phyloP scores from a whole-genome alignment of 2,888 invertebrate genomes.

The Zygaena filipendulae region DNA sequence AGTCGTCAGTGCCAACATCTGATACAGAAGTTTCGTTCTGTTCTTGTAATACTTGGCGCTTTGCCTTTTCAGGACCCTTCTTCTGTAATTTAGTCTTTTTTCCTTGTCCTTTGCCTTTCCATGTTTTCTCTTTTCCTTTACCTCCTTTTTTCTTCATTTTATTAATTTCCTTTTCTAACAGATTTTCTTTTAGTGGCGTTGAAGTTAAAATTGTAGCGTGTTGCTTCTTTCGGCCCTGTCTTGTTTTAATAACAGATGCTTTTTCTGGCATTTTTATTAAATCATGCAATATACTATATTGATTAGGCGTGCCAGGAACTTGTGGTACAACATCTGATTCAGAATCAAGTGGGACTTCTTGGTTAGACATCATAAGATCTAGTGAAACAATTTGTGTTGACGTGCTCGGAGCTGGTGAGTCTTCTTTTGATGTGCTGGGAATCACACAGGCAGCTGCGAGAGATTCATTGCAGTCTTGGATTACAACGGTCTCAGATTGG shows the following conservation, averaged over 20 bases:
- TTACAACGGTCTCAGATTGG: slow-evolving; percentile 10
- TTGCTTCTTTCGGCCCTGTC: slow-evolving; percentile 22
- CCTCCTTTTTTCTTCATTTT: slow-evolving; percentile 15
- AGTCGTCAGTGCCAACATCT: slow-evolving; percentile 14
- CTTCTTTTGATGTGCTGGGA: slow-evolving; percentile 22
- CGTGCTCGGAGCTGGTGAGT: slow-evolving; percentile 16
- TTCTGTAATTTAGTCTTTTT: slow-evolving; percentile 18
- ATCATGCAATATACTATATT: slow-evolving; percentile 16
- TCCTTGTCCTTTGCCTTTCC: slow-evolving; percentile 16
- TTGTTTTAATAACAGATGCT: slow-evolving; percentile 17
- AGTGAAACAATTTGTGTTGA: slow-evolving; percentile 16
- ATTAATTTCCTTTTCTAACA: slow-evolving; percentile 22
- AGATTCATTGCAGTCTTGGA: slow-evolving; percentile 12
- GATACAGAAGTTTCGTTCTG: slow-evolving; percentile 16
- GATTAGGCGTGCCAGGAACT: slow-evolving; percentile 13
- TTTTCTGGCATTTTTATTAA: slow-evolving; percentile 19
- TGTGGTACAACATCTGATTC: slow-evolving; percentile 13
- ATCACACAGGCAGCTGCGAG: slow-evolving; percentile 14
- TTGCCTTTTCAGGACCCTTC: slow-evolving; percentile 16
- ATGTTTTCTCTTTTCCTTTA: slow-evolving; percentile 15
- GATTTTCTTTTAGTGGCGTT: slow-evolving; percentile 22
- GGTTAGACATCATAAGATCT: too few species aligned
- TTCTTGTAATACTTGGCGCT: slow-evolving; percentile 19
- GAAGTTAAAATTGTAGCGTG: slow-evolving; percentile 23
- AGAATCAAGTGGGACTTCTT: slow-evolving; percentile 15